Percentiles rank a stretch among this genome's conserved stretches.
phyloP scores from a whole-genome alignment of 2,888 invertebrate genomes.

The Nemapogon koenigi region DNA sequence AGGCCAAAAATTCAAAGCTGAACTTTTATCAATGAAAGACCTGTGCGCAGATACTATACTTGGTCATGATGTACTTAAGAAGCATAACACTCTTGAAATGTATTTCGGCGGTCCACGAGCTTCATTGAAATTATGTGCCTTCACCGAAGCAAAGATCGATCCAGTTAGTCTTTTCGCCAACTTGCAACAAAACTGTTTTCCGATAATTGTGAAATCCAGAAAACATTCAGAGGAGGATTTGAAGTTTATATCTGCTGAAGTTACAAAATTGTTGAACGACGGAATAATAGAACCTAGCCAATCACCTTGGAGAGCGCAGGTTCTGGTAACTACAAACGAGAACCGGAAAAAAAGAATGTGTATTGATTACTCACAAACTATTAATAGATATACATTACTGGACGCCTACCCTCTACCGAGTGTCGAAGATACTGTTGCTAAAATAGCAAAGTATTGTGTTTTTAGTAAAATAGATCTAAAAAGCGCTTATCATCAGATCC shows the following conservation, averaged over 20 bases:
- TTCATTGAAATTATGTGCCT: slow-evolving; percentile 1
- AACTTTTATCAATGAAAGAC: background rate
- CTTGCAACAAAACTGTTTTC: background rate
- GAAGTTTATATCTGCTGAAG: background rate
- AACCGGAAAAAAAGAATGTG: background rate
- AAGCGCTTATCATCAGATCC: background rate
- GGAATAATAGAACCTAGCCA: background rate
- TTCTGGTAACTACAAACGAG: background rate
- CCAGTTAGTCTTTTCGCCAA: background rate
- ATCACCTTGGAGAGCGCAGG: background rate
- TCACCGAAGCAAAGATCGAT: background rate
- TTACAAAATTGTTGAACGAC: background rate
- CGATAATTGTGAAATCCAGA: background rate
- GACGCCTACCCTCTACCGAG: background rate
- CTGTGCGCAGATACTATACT: background rate
- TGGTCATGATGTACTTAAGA: background rate
- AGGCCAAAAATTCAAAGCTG: background rate
- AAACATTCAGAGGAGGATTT: background rate
- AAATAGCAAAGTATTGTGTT: background rate
- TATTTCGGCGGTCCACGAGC: background rate
- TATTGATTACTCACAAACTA: background rate
- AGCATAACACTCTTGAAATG: background rate
- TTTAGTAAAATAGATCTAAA: background rate
- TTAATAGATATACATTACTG: background rate
- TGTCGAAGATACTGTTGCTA: background rate